Conservation (phyloP, 2,888 invertebrate species). For the Malthinus seriepunctatus region DNA sequence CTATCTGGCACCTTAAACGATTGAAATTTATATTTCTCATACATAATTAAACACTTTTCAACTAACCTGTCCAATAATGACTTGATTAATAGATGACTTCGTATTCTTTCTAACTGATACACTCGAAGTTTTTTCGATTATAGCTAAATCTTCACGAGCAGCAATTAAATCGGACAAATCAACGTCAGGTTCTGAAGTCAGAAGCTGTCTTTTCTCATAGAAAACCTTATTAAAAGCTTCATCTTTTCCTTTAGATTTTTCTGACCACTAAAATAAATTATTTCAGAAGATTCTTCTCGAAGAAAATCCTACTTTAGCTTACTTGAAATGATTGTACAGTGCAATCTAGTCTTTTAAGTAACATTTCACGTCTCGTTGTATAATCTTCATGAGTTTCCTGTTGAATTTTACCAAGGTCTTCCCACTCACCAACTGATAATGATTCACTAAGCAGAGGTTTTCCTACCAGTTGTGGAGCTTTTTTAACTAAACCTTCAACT, state of each 20-base stretch:
- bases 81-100: conserved; percentile 80
- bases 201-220: conserved; percentile 57
- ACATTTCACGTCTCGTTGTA: conserved; percentile 78
- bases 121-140: conserved; percentile 91
- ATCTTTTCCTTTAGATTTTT: conserved; percentile 73
- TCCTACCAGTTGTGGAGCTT: conserved; percentile 67
- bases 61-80: conserved; percentile 80
- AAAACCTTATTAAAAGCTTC: conserved; percentile 68
- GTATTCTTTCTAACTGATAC: conserved; percentile 86
- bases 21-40: neutral
- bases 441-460: conserved; percentile 75
- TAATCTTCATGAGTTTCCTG: conserved; percentile 82
- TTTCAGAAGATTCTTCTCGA: conserved; percentile 10
- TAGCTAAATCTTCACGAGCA: conserved; percentile 79
- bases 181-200: conserved; percentile 66
- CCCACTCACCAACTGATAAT: conserved; percentile 83
- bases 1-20: conserved; percentile 81
- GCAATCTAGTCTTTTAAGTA: conserved; percentile 90
- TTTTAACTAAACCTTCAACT: conserved; percentile 65
- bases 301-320: conserved; percentile 22
- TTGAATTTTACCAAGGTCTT: conserved; percentile 68
- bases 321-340: conserved; percentile 96
- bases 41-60: conserved; percentile 5
- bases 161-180: conserved; percentile 79
- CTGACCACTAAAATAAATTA: conserved; percentile 72